Evolutionary conservation across 2,888 invertebrate species (phyloP), one percentile per base, ranked within the genome.

Genomic region (Rotaria macrura): DNA sequence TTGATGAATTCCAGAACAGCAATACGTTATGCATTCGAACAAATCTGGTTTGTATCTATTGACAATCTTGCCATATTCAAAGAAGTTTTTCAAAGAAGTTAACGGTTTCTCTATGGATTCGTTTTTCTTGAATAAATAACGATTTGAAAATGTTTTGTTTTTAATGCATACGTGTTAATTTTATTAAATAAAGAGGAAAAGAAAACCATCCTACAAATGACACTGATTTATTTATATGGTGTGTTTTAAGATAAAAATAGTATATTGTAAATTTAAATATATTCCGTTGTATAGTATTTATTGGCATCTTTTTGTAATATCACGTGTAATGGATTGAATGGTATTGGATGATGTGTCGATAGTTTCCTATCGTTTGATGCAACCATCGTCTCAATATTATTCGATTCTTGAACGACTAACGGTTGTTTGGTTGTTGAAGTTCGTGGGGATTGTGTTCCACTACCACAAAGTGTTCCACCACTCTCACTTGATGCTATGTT

Each of bases 261-360:
- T n/a, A n/a, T n/a, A n/a, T n/a, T n/a, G n/a, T n/a, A 54, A 54
- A 54, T 34, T 43, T 43, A 79, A 79, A 79, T 79, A 79, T 79
- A 79, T 43, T 79, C 79, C 25, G 79, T 79, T 23, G 79, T 79
- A 43, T 79, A 79, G 12, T 79, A 79, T 79, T 79, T 79, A 79
- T 79, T 43, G 10, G 79, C 40, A 43, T 79, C 79, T n/a, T 79
- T 79, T 43, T 79, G 43, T 79, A 79, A 79, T 40, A 79, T 79
- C 40, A 79, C 79, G 38, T 79, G 79, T 79, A 79, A 43, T 14
- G 79, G 79, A n/a, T 79, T 79, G 25, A 79, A 79, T 43, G 40
- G 40, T 25, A n/a, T 43, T 43, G 65, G 34, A 34, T 65, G 34
- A 34, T 17, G 34, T 20, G 14, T 5, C 6, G 25, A 54, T 54